Evolutionary conservation across 2,888 invertebrate genomes (phyloP), one percentile per base, ranked within the genome.

Genomic region (Drosophila fungiperda): DNA sequence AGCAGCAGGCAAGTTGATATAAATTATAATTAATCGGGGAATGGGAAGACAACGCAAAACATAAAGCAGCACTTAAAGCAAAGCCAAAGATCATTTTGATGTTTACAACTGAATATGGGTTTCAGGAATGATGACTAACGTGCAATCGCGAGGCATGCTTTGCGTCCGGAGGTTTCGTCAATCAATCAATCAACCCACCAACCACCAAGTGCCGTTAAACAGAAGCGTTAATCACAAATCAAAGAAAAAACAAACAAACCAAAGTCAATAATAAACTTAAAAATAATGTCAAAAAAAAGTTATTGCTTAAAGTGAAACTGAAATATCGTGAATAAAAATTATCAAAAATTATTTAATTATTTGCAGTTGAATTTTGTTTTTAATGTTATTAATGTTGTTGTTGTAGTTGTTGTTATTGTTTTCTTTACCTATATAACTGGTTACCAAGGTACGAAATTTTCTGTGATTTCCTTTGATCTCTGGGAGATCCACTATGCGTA

Each of bases 381-480:
- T 32, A 29, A 29, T 40, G 45, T 45, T 45, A 45, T 73, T 65
- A 40, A 73, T 71, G 12, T 52, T 50, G 32, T 32, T 36, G 26
- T n/a, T n/a, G 17, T 49, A 23, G 36, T 8, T 35, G 20, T 54
- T 65, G 45, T 74, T 65, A 45, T 78, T 72, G 38, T 36, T 68
- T 78, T 72, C 64, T 82, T 95, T 98, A 99, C 99, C 99, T 98
- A 99, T 98, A 94, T 98, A 98, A 95, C 98, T 98, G 95, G 98
- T 98, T 95, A 99, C 99, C 95, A 99, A 96, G 94, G 98, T 99
- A 95, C 99, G 97, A 97, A 99, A 99, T 96, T 99, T 99, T 96
- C 98, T 97, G 95, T 98, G 98, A 94, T 98, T 98, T 94, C 98
- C 98, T 95, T 98, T 98, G 95, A 98, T 97, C 96, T 98, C 98